Percentiles rank a stretch among this genome's conserved stretches.
Evolutionary conservation across 2,113 vertebrate species (phyloP).

Genomic region (Menura novaehollandiae): DNA sequence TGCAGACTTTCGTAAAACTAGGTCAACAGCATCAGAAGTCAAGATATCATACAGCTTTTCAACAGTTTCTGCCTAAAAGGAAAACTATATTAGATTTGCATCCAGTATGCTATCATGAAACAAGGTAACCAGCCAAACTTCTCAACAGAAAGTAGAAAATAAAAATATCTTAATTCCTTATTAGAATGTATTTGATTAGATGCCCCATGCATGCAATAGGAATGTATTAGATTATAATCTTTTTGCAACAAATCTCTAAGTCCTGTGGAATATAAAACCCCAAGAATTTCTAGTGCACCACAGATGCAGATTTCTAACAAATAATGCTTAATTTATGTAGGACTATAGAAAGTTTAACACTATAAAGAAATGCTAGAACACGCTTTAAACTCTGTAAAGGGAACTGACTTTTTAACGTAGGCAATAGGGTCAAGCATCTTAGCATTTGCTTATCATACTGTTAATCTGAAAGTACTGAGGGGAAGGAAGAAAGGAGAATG

Average conservation of each 20-base stretch:
- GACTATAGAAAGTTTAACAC: neutral
- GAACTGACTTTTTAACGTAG: neutral
- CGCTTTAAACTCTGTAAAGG: neutral
- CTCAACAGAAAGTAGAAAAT: neutral
- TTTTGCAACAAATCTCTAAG: neutral
- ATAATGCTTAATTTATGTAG: neutral
- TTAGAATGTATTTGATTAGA: neutral
- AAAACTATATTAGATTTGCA: neutral
- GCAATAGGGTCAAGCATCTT: neutral
- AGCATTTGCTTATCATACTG: neutral
- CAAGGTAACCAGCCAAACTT: neutral
- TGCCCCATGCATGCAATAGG: neutral
- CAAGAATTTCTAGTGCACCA: neutral
- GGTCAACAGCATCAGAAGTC: constrained; percentile 83
- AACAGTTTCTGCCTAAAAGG: constrained; percentile 85
- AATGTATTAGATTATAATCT: neutral
- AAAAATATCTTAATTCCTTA: neutral
- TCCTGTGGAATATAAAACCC: neutral
- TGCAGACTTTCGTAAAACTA: constrained; percentile 85
- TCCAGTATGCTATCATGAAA: neutral
- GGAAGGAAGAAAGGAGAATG: neutral
- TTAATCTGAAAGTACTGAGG: neutral
- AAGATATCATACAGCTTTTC: constrained; percentile 87
- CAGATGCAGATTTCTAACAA: neutral
- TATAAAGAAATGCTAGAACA: neutral